Conservation (phyloP, 2,888 invertebrate genomes). For the Phanerotoma sp. region DNA sequence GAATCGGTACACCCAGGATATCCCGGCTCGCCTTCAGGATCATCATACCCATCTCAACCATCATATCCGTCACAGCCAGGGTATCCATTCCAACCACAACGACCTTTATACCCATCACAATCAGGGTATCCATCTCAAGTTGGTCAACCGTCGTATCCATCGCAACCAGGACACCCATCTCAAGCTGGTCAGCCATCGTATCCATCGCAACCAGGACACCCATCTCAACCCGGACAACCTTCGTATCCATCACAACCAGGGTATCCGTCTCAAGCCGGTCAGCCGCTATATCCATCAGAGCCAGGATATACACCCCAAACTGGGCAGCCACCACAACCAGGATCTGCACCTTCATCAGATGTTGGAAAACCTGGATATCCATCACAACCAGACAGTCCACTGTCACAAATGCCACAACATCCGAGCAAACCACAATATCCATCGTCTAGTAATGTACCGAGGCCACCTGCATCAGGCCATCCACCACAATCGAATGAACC, state of each 20-base stretch:
- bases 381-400: slow-evolving; percentile 32
- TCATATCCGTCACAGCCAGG: slow-evolving; percentile 35
- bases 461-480: too few relatives aligned
- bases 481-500: slow-evolving; percentile 28
- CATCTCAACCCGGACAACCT: slow-evolving; percentile 32
- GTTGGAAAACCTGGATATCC: neutral
- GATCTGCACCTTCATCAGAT: slow-evolving; percentile 15
- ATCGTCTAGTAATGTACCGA: too few relatives aligned
- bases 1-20: too few relatives aligned
- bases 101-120: slow-evolving; percentile 28
- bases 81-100: slow-evolving; percentile 14
- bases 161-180: slow-evolving; percentile 24
- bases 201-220: slow-evolving; percentile 42
- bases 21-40: too few relatives aligned
- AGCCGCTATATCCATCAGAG: neutral
- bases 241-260: slow-evolving; percentile 34
- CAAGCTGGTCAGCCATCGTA: slow-evolving; percentile 32
- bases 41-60: too few relatives aligned
- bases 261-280: slow-evolving; percentile 32
- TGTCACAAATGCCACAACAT: slow-evolving; percentile 42
- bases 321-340: slow-evolving; percentile 20
- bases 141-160: neutral
- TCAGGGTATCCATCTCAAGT: slow-evolving; percentile 31
- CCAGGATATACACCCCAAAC: slow-evolving; percentile 18
- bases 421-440: slow-evolving; percentile 41